Base-by-base conservation (phyloP, 2,797 vertebrate genomes). In the Thripadectes ignobilis region DNA sequence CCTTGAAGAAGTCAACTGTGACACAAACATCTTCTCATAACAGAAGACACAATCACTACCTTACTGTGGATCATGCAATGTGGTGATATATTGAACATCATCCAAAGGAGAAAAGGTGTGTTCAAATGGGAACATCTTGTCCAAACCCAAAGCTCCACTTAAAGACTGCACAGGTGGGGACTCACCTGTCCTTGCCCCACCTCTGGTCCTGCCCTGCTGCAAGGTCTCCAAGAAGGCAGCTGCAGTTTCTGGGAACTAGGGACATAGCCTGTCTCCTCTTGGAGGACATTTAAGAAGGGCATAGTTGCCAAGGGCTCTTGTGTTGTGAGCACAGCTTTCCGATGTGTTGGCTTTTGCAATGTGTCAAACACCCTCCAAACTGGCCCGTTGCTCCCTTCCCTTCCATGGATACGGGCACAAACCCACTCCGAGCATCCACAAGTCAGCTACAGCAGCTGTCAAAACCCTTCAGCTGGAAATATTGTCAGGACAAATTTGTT, bases 381-480 rank as follows among this genome's bases (percentile, higher is more conserved):
- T 24, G 51, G 29, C 43, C 46, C 23, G 5, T 2, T 38, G 26
- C n/a, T 71, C 43, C 48, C 26, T 51, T 75, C 41, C 51, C 30
- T 93, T 74, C 55, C 58, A 57, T 41, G 72, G 57, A 18, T 65
- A 34, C 1, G 15, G 80, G 41, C 76, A 69, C 49, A 72, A 66
- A 89, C 34, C 39, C 0, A 0, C 54, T 43, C 49, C 17, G 41
- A 36, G 30, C 58, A 26, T 23, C 0, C 0, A 26, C 4, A 3
- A 2, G 22, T 39, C 32, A 59, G 58, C 65, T 61, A 27, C 52
- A 54, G 72, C 52, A 88, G 82, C 73, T 89, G 72, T 46, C 51
- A 83, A 92, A 92, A 76, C 14, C 24, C 48, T 62, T 4, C 24
- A 30, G 19, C 34, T 58, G 54, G 76, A 86, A 88, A 76, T 59